Conservation (phyloP, 2,888 invertebrate species). For the Mesopsocus fuscifrons region DNA sequence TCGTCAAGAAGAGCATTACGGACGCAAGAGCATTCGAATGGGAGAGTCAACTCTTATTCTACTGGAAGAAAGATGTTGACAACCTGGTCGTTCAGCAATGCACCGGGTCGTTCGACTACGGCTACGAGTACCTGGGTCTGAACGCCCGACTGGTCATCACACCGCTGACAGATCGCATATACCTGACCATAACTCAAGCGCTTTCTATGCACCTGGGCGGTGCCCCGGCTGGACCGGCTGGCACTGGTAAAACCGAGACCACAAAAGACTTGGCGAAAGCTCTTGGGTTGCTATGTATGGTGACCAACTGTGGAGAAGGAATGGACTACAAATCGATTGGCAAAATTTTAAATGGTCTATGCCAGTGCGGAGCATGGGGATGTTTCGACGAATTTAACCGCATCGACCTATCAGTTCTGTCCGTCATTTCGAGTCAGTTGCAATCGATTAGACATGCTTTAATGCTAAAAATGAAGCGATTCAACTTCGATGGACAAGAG, state of each 20-base stretch:
- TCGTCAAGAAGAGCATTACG: constrained; percentile 42
- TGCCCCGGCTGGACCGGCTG: constrained; percentile 68
- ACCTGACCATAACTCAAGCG: constrained; percentile 83
- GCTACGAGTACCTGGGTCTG: constrained; percentile 90
- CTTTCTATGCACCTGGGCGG: constrained; percentile 81
- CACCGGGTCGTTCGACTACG: constrained; percentile 68
- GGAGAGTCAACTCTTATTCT: constrained; percentile 85
- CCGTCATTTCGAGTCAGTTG: constrained; percentile 81
- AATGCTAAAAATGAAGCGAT: constrained; percentile 49
- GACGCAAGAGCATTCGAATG: constrained; percentile 77
- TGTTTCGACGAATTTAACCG: constrained; percentile 92
- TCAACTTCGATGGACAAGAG: constrained; percentile 73
- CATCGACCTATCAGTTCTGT: constrained; percentile 79
- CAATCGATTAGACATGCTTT: constrained; percentile 76
- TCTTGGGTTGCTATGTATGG: constrained; percentile 59
- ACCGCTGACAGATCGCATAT: constrained; percentile 80
- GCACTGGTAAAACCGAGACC: constrained; percentile 83
- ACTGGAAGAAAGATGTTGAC: constrained; percentile 69
- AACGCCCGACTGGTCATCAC: constrained; percentile 83
- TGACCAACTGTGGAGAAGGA: constrained; percentile 85
- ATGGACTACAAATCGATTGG: constrained; percentile 78
- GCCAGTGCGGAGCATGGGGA: constrained; percentile 87
- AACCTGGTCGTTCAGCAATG: constrained; percentile 70
- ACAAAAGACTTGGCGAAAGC: constrained; percentile 84
- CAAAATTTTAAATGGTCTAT: constrained; percentile 53